Evolutionary conservation across 2,797 vertebrate genomes (phyloP), one percentile per base, ranked within the genome.

Genomic region (Tinamus major): DNA sequence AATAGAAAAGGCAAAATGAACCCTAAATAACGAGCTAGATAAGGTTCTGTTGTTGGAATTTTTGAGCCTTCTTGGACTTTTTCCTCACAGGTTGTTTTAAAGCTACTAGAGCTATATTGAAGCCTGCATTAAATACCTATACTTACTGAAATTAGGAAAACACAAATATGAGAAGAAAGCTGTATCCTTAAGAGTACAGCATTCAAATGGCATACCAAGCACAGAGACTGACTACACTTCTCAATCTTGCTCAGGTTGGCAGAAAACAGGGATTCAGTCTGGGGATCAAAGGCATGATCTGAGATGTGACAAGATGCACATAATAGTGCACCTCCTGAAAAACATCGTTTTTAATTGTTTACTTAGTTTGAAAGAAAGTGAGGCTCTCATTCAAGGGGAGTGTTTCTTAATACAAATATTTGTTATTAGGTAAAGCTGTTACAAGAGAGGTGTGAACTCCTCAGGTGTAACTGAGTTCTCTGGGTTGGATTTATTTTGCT

Each of bases 291-390:
- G 42, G 53, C 35, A 55, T 92, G 31, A 72, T 70, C 63, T 75
- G 72, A 92, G 64, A 65, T 31, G 31, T 63, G 71, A 92, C 56
- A 92, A 95, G 96, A 91, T 44, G 18, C 21, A 88, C 61, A 85
- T 33, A 49, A 82, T 18, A 39, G 35, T 42, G 37, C n/a, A 77
- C 6, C 14, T 87, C 70, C 61, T 76, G 64, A 84, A 95, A 93
- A 29, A 90, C 90, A 75, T n/a, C 3, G 23, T 26, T 56, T 62
- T 51, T 11, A 2, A 78, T 87, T 65, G 24, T 75, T 46, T 46
- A 49, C 51, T 77, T 65, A 51, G 58, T 64, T 56, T 81, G 55
- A 44, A 56, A 81, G 67, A 20, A 91, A 86, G 20, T 27, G 19
- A 70, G 77, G 20, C 10, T 75, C 26, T 86, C 26, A 72, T 79